phyloP scores from a whole-genome alignment of 2,113 vertebrate genomes.

The Peromyscus maniculatus region DNA sequence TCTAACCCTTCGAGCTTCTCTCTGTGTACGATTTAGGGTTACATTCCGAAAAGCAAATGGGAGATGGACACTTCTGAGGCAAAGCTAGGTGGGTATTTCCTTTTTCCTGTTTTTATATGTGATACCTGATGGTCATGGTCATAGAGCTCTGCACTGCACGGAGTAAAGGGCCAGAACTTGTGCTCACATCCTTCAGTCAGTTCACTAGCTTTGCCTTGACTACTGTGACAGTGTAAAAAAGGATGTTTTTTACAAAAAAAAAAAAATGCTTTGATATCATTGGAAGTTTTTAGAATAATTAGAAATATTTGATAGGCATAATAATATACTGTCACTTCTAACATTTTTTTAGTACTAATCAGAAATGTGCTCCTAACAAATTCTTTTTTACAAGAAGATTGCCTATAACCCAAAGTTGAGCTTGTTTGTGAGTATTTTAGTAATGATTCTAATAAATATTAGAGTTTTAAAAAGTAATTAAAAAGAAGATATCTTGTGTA shows the following conservation, averaged over 20 bases:
- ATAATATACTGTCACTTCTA: conserved; percentile 62
- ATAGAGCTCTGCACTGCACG: conserved; percentile 77
- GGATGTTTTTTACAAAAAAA: conserved; percentile 39
- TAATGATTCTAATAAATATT: conserved; percentile 50
- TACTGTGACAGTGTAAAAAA: conserved; percentile 40
- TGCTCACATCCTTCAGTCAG: conserved; percentile 39
- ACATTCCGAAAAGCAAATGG: conserved; percentile 99
- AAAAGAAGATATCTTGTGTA: conserved; percentile 52
- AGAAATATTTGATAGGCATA: conserved; percentile 56
- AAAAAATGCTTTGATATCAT: conserved; percentile 21
- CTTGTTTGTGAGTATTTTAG: conserved; percentile 58
- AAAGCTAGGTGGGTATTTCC: conserved; percentile 96
- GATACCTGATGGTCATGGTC: conserved; percentile 85
- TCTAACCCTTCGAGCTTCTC: conserved; percentile 98
- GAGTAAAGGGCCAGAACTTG: conserved; percentile 60
- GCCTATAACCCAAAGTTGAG: conserved; percentile 3
- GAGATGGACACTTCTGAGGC: conserved; percentile 99
- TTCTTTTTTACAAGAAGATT: conserved; percentile 63
- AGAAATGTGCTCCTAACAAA: conserved; percentile 56
- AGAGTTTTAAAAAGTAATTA: conserved; percentile 52
- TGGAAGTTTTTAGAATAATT: conserved; percentile 58
- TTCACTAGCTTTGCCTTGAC: conserved; percentile 61
- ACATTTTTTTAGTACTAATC: conserved; percentile 64
- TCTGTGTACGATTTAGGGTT: conserved; percentile 98
- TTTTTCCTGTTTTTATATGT: conserved; percentile 89